A percentile compares a stretch with the other conserved stretches of the same genome.
Conservation (phyloP, 1,140 invertebrate species). For the Oedothorax gibbosus region DNA sequence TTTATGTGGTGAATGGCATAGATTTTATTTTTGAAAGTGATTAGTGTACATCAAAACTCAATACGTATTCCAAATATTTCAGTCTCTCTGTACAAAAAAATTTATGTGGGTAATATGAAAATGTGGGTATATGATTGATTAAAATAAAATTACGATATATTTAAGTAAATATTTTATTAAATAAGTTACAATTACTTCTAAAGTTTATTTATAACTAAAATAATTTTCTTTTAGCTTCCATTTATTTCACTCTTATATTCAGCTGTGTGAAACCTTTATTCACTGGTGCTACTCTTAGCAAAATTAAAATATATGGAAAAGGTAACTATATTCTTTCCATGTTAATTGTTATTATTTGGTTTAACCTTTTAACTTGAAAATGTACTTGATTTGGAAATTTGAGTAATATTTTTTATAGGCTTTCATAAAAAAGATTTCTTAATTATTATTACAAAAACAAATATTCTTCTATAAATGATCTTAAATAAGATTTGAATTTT, state of each 20-base stretch:
- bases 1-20: neutral
- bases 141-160: no score
- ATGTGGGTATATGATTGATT: no score
- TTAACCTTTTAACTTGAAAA: no score
- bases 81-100: neutral
- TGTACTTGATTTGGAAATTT: no score
- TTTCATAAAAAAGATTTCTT: neutral
- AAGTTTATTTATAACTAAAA: neutral
- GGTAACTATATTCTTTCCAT: constrained; percentile 18
- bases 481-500: no score
- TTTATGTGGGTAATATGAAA: no score
- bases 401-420: neutral
- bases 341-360: neutral
- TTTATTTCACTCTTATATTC: constrained; percentile 45
- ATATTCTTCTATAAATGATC: neutral
- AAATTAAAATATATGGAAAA: constrained; percentile 53
- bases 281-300: constrained; percentile 35
- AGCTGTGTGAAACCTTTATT: constrained; percentile 38
- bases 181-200: no score
- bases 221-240: constrained; percentile 39
- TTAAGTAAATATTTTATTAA: no score
- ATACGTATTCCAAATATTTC: no score
- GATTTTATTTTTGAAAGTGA: no score
- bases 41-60: no score
- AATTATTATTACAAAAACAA: neutral